These are phyloP conservation scores for Allochrocebus solatus DNA, from an alignment of 2,797 vertebrate genomes.

Conservation along the genomic window DNA sequence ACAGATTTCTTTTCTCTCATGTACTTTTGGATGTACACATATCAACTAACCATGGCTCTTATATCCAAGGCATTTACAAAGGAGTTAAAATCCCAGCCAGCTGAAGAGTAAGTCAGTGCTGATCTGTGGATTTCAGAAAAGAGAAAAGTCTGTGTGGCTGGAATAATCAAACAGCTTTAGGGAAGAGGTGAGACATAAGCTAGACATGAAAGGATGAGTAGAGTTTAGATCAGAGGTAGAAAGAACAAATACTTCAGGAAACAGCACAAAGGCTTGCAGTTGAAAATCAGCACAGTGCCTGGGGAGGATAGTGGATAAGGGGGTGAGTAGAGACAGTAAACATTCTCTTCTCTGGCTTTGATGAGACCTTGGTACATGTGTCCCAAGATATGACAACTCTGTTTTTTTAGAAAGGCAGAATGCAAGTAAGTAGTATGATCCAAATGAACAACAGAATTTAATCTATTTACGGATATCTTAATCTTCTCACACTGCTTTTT, in stretches of 20 bases:
- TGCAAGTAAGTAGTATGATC: not conserved
- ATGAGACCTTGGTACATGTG: too few species aligned
- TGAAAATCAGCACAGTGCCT: accelerated
- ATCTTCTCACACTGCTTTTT: not conserved
- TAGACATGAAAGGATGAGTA: not conserved
- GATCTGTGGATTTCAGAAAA: not conserved
- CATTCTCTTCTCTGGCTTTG: not conserved
- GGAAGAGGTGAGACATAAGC: not conserved
- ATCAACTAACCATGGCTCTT: not conserved
- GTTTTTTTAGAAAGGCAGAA: not conserved
- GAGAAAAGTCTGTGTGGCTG: not conserved
- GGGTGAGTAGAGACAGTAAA: not conserved
- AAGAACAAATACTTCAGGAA: not conserved
- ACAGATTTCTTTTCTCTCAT: not conserved
- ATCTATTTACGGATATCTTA: not conserved
- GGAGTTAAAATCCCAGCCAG: not conserved
- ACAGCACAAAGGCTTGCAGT: not conserved
- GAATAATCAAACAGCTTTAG: not conserved
- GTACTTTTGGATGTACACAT: not conserved
- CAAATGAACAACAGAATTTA: not conserved
- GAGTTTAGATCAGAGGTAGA: not conserved
- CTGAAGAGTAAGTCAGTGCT: not conserved
- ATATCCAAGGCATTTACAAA: not conserved
- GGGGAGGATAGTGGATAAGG: not conserved
- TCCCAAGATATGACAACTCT: not conserved